A percentile compares a stretch with the other conserved stretches of the same genome.
These are phyloP conservation scores for Ophraella communa DNA, from an alignment of 2,888 invertebrate species.

Conservation along the genomic window DNA sequence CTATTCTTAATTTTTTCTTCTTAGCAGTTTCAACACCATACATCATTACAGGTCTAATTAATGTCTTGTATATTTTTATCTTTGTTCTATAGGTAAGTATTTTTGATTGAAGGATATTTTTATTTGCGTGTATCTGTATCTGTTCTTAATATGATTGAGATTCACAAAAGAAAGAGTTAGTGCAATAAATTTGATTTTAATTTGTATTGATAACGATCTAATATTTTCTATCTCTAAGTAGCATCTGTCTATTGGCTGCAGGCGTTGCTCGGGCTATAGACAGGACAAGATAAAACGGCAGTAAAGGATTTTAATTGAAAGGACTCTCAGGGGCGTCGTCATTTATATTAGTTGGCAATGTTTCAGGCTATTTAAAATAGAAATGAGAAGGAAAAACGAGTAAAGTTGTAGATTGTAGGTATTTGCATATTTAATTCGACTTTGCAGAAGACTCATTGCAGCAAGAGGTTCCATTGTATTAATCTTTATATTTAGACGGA, in stretches of 20 bases:
- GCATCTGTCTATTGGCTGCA: neutral
- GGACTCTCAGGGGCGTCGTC: constrained; percentile 21
- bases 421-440: constrained; percentile 1
- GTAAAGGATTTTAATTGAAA: constrained; percentile 19
- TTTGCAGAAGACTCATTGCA: neutral
- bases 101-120: too few relatives aligned
- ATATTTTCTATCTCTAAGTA: too few relatives aligned
- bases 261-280: neutral
- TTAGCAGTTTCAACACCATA: too few relatives aligned
- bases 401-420: constrained; percentile 1
- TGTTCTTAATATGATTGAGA: too few relatives aligned
- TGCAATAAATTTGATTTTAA: too few relatives aligned
- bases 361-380: constrained; percentile 14
- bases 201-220: too few relatives aligned
- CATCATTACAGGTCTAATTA: too few relatives aligned
- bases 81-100: too few relatives aligned
- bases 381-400: neutral
- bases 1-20: too few relatives aligned
- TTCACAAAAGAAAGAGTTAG: too few relatives aligned
- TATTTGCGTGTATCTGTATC: too few relatives aligned
- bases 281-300: constrained; percentile 7
- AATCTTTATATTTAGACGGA: neutral
- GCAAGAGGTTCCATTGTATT: neutral
- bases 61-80: too few relatives aligned
- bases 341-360: constrained; percentile 11